phyloP scores from a whole-genome alignment of 2,797 vertebrate genomes.

The Dipus sagitta region DNA sequence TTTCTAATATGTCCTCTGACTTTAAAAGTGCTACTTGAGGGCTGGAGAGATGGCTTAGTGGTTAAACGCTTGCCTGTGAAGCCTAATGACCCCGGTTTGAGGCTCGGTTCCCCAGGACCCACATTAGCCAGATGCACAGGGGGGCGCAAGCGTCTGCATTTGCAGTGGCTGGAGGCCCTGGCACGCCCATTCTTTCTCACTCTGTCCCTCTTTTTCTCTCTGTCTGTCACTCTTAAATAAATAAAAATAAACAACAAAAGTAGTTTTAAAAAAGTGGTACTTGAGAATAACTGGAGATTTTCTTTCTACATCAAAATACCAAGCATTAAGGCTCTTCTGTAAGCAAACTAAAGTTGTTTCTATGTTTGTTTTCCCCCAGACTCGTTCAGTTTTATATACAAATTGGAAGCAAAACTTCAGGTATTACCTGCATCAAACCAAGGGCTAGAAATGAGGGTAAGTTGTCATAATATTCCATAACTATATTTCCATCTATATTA shows the following conservation, averaged over 20 bases:
- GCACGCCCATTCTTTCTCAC: too few relatives aligned
- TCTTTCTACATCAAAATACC: constrained; percentile 3
- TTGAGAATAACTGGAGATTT: constrained; percentile 7
- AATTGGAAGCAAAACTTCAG: constrained; percentile 96
- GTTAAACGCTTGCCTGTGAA: too few relatives aligned
- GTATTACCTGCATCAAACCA: constrained; percentile 94
- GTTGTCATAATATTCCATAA: neutral
- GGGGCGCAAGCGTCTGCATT: too few relatives aligned
- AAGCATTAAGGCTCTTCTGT: constrained; percentile 6
- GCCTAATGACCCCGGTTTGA: too few relatives aligned
- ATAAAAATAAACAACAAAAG: too few relatives aligned
- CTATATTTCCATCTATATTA: neutral
- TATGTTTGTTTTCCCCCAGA: constrained; percentile 84
- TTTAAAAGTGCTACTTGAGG: constrained; percentile 16
- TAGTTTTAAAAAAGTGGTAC: neutral
- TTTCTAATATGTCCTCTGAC: neutral
- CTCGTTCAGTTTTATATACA: constrained; percentile 97
- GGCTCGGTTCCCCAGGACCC: too few relatives aligned
- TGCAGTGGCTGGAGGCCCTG: too few relatives aligned
- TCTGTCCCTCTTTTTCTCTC: too few relatives aligned
- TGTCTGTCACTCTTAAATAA: too few relatives aligned
- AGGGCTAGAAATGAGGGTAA: constrained; percentile 97
- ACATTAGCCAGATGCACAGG: too few relatives aligned
- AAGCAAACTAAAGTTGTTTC: constrained; percentile 42
- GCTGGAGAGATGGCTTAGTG: too few relatives aligned